phyloP scores from a whole-genome alignment of 2,113 vertebrate species.

The Hemichromis elongatus region DNA sequence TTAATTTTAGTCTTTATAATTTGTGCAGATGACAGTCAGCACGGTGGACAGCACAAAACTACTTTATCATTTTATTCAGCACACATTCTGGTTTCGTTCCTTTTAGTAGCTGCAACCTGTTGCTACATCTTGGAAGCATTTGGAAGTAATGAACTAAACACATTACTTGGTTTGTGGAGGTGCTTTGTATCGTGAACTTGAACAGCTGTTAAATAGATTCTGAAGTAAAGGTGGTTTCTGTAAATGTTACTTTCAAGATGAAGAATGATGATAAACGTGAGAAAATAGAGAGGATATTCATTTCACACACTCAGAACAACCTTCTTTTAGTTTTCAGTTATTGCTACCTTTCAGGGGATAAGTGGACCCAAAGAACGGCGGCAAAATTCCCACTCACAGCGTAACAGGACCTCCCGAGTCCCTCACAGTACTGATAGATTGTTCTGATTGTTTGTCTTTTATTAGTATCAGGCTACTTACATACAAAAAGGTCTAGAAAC shows the following conservation, averaged over 20 bases:
- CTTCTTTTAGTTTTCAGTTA: background rate
- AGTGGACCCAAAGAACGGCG: rapidly evolving
- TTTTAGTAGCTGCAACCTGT: background rate
- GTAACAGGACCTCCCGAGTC: background rate
- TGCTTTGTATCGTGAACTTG: background rate
- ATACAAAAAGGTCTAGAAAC: background rate
- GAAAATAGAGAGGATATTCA: background rate
- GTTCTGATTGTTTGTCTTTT: background rate
- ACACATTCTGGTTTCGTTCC: background rate
- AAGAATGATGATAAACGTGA: background rate
- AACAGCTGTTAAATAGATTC: background rate
- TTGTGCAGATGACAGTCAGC: background rate
- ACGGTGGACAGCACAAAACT: background rate
- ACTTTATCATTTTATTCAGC: background rate
- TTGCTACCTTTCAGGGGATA: background rate
- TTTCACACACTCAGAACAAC: background rate
- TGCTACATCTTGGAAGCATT: background rate
- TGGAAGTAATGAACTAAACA: background rate
- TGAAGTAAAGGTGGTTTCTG: background rate
- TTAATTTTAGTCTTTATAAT: background rate
- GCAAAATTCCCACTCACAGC: rapidly evolving
- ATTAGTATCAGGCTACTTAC: no score
- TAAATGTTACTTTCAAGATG: background rate
- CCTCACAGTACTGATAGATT: background rate
- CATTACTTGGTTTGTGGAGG: background rate